phyloP scores from a whole-genome alignment of 2,888 invertebrate species.

The Lomographa bimaculata region DNA sequence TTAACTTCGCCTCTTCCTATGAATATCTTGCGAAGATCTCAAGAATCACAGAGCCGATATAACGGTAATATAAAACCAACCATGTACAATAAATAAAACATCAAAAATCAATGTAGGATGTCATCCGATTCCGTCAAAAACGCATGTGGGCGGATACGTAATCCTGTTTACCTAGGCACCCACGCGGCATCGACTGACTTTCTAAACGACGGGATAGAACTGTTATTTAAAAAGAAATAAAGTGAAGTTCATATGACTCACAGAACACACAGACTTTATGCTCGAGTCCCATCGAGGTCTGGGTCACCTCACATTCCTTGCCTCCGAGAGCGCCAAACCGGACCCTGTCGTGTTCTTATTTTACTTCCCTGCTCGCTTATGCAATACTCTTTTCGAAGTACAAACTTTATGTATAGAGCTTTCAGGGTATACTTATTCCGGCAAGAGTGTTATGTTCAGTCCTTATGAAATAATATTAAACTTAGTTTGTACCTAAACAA shows the following conservation, averaged over 20 bases:
- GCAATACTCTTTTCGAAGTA: conserved; percentile 43
- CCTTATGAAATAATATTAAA: too few relatives aligned
- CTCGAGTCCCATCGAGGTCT: conserved; percentile 66
- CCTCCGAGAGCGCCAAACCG: conserved; percentile 56
- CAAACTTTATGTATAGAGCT: conserved; percentile 26
- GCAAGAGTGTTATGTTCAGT: too few relatives aligned
- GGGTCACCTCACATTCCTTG: conserved; percentile 64
- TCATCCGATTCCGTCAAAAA: conserved; percentile 39
- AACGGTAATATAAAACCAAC: too few relatives aligned
- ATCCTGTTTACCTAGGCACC: conserved; percentile 70
- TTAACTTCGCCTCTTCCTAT: too few relatives aligned
- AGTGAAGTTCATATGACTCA: conserved; percentile 62
- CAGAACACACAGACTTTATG: conserved; percentile 58
- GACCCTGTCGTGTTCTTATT: conserved; percentile 48
- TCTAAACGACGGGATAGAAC: conserved; percentile 61
- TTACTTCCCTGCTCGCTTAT: conserved; percentile 47
- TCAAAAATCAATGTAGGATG: conserved; percentile 38
- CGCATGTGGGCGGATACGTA: conserved; percentile 53
- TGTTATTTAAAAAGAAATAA: conserved; percentile 45
- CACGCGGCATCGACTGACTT: conserved; percentile 72
- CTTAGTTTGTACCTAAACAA: too few relatives aligned
- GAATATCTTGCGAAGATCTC: too few relatives aligned
- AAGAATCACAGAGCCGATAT: too few relatives aligned
- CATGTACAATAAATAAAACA: conserved; percentile 34
- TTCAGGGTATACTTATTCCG: too few relatives aligned